Conservation (phyloP, 2,113 vertebrate genomes). For the Pelecanoides urinatrix region DNA sequence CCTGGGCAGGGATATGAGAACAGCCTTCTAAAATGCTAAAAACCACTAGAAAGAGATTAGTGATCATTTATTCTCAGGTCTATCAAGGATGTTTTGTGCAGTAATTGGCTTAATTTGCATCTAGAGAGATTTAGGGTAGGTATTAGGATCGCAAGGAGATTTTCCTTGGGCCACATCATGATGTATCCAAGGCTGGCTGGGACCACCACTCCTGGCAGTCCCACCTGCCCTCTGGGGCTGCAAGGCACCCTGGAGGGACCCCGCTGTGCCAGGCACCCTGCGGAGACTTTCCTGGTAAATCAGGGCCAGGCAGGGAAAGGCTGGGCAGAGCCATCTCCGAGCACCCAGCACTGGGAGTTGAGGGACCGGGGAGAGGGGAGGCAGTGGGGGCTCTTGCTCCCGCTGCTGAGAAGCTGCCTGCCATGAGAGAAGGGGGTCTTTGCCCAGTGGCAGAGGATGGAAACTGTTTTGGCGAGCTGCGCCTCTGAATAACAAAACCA, state of each 20-base stretch:
- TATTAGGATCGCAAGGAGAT: neutral
- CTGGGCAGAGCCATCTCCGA: neutral
- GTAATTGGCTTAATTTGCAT: neutral
- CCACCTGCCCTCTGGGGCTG: neutral
- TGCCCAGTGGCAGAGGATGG: neutral
- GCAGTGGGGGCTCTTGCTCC: neutral
- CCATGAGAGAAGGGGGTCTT: neutral
- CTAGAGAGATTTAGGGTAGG: neutral
- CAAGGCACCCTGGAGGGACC: neutral
- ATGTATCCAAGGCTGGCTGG: neutral
- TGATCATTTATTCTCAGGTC: neutral
- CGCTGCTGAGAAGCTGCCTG: neutral
- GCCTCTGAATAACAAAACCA: neutral
- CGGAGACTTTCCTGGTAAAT: rapidly evolving
- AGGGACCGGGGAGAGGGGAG: neutral
- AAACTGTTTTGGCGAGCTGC: neutral
- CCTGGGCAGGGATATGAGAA: neutral
- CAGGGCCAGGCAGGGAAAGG: neutral
- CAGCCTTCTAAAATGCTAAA: neutral
- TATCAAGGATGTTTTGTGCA: neutral
- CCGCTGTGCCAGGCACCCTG: neutral
- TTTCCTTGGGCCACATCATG: neutral
- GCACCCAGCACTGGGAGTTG: too few species aligned
- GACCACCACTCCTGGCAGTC: neutral
- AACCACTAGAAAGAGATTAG: neutral